phyloP scores from a whole-genome alignment of 1,140 invertebrate genomes.

The Neotoxoptera formosana region DNA sequence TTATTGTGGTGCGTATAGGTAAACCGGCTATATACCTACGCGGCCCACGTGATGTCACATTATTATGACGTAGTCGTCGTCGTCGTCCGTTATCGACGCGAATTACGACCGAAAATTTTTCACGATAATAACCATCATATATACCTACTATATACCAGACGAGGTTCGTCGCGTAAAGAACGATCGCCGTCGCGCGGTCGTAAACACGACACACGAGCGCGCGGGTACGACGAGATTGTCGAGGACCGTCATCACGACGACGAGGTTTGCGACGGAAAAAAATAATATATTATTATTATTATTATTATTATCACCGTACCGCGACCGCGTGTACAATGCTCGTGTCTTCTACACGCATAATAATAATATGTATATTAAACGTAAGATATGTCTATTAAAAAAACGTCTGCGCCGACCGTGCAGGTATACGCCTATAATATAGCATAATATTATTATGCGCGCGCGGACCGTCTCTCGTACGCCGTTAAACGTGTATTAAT shows the following conservation, averaged over 20 bases:
- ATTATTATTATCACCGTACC: too few species aligned
- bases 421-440: too few species aligned
- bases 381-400: neutral
- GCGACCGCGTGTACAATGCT: neutral
- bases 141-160: neutral
- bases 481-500: slow-evolving; percentile 4
- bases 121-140: too few species aligned
- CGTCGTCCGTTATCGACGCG: neutral
- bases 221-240: neutral
- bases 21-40: neutral
- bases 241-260: neutral
- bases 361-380: neutral
- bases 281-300: neutral
- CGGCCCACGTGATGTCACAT: neutral
- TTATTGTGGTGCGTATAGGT: too few species aligned
- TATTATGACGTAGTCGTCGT: neutral
- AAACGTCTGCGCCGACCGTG: neutral
- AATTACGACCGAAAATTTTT: neutral
- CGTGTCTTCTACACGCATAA: neutral
- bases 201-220: neutral
- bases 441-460: neutral
- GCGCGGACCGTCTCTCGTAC: neutral
- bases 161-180: neutral
- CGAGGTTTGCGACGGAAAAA: neutral
- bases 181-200: neutral